Evolutionary conservation across 2,113 vertebrate genomes (phyloP).

Genomic region (Jaculus jaculus): DNA sequence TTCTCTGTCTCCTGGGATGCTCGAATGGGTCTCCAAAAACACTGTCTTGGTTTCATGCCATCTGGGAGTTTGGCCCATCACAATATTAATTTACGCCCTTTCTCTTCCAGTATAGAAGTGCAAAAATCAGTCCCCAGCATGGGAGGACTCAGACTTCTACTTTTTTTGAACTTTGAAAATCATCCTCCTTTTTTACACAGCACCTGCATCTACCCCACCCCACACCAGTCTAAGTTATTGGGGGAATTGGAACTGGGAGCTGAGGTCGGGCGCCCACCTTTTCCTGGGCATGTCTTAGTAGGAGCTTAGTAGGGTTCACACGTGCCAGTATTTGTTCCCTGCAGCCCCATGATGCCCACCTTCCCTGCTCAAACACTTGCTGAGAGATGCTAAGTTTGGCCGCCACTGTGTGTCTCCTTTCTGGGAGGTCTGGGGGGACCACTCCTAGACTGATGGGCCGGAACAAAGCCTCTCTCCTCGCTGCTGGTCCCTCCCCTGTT

Average conservation of each 20-base stretch:
- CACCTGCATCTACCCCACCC: background rate
- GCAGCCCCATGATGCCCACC: background rate
- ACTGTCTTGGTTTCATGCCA: background rate
- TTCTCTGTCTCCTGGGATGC: background rate
- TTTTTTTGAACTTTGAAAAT: background rate
- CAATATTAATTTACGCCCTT: background rate
- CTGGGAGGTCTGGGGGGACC: background rate
- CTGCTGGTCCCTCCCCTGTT: background rate
- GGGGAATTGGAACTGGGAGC: background rate
- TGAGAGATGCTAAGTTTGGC: background rate
- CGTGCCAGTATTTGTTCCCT: background rate
- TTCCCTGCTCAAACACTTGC: background rate
- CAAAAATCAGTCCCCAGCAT: background rate
- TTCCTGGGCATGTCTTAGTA: background rate
- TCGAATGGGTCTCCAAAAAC: background rate
- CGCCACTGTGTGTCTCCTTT: fast-evolving
- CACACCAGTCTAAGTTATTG: background rate
- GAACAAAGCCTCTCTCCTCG: background rate
- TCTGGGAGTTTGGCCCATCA: background rate
- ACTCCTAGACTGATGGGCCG: background rate
- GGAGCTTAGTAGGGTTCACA: background rate
- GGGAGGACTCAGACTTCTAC: background rate
- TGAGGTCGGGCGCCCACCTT: background rate
- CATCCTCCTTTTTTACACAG: background rate
- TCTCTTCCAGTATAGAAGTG: background rate